Evolutionary conservation across 2,888 invertebrate species (phyloP).

Genomic region (Acrobasis repandana): DNA sequence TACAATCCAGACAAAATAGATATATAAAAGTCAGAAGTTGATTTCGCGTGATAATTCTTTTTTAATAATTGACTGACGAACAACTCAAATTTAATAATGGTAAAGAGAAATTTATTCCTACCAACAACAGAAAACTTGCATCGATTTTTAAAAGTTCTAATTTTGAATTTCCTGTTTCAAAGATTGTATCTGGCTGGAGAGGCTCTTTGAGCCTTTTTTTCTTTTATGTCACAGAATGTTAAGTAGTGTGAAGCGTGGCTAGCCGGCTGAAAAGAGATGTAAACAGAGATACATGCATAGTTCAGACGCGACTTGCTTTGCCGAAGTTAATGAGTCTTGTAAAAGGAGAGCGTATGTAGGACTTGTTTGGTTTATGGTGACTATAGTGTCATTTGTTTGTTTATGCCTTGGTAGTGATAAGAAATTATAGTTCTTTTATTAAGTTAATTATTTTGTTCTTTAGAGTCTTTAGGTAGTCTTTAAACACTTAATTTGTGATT

Average conservation of each 20-base stretch:
- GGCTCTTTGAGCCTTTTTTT: slow-evolving; percentile 64
- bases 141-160: slow-evolving; percentile 35
- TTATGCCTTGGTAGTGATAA: no score
- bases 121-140: no score
- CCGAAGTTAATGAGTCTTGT: slow-evolving; percentile 74
- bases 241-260: slow-evolving; percentile 63
- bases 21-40: background rate
- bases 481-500: no score
- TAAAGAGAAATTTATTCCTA: no score
- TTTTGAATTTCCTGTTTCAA: slow-evolving; percentile 48
- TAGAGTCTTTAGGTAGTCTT: no score
- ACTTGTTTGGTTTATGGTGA: slow-evolving; percentile 24
- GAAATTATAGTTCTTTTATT: background rate
- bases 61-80: no score
- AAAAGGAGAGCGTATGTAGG: slow-evolving; percentile 51
- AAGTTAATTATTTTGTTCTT: no score
- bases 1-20: background rate
- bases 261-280: slow-evolving; percentile 73
- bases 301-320: slow-evolving; percentile 67
- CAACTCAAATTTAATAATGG: no score
- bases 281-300: slow-evolving; percentile 76
- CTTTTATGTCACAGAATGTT: slow-evolving; percentile 56
- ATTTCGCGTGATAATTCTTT: no score
- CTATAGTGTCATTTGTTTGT: slow-evolving; percentile 18
- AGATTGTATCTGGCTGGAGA: slow-evolving; percentile 58